These are phyloP conservation scores for Heliconius hermathena DNA, from an alignment of 1,140 invertebrate species.

Conservation along the genomic window DNA sequence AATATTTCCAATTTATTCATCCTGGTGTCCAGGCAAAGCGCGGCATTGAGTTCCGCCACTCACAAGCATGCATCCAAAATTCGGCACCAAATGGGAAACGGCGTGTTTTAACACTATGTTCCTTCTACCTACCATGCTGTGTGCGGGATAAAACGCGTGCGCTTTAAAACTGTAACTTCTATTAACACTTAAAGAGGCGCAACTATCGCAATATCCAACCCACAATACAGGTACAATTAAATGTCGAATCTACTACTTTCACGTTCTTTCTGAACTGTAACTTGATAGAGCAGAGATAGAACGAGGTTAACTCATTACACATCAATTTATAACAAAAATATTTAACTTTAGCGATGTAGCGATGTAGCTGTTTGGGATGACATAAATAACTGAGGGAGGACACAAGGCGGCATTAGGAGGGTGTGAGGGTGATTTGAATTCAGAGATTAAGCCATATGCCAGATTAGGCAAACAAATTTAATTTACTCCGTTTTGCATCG, in stretches of 20 bases:
- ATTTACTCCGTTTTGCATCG: slow-evolving; percentile 22
- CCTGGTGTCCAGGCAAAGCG: no score
- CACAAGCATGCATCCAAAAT: no score
- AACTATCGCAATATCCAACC: neutral
- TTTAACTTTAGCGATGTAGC: no score
- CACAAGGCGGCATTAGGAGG: slow-evolving; percentile 25
- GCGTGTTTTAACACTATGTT: no score
- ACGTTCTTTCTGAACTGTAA: neutral
- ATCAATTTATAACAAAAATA: neutral
- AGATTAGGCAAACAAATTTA: slow-evolving; percentile 31
- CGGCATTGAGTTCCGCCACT: no score
- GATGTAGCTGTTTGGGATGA: slow-evolving; percentile 20
- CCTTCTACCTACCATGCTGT: no score
- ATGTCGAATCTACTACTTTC: neutral
- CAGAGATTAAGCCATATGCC: slow-evolving; percentile 30
- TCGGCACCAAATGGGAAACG: no score
- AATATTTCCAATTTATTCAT: no score
- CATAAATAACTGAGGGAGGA: slow-evolving; percentile 35
- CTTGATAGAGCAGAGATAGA: neutral
- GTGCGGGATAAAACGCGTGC: no score
- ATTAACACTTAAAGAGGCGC: neutral
- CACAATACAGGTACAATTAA: neutral
- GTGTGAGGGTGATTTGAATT: slow-evolving; percentile 35
- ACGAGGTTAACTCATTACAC: neutral
- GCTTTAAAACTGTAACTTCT: neutral